phyloP scores from a whole-genome alignment of 2,113 vertebrate genomes.

The Ophthalmolycus amberensis region DNA sequence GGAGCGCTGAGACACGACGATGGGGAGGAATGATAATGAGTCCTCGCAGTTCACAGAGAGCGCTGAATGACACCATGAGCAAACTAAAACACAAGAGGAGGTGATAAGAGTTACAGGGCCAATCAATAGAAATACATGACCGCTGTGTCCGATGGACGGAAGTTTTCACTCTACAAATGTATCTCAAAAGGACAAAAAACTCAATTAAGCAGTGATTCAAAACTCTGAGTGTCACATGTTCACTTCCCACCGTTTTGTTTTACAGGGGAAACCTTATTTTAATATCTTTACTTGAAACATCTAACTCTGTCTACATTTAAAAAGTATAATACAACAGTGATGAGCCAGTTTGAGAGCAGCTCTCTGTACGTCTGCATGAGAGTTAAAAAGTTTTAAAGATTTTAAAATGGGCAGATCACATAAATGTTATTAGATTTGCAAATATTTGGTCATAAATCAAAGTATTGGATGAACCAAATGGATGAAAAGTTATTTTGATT shows the following conservation, averaged over 20 bases:
- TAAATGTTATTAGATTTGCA: too few species aligned
- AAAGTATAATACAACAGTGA: too few species aligned
- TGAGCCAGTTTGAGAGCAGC: too few species aligned
- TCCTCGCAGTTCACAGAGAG: slow-evolving; percentile 27
- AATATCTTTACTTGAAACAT: background rate
- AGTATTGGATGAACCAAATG: too few species aligned
- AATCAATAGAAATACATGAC: background rate
- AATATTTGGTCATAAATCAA: too few species aligned
- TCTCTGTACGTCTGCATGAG: too few species aligned
- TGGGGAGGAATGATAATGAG: slow-evolving; percentile 72
- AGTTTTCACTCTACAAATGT: background rate
- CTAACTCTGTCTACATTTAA: background rate
- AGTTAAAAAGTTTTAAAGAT: too few species aligned
- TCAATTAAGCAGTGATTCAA: too few species aligned
- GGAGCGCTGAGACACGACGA: slow-evolving; percentile 34
- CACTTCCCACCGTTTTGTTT: background rate
- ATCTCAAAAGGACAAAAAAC: too few species aligned
- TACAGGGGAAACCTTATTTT: background rate
- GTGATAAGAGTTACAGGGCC: background rate
- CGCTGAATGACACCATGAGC: slow-evolving; percentile 26
- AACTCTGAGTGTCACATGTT: background rate
- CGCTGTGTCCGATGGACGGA: background rate
- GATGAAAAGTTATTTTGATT: too few species aligned
- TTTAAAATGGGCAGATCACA: too few species aligned
- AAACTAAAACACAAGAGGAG: slow-evolving; percentile 26